A percentile compares a stretch with the other conserved stretches of the same genome.
These are phyloP conservation scores for Oncopodura yosiiana DNA, from an alignment of 1,140 invertebrate species.

Conservation along the genomic window DNA sequence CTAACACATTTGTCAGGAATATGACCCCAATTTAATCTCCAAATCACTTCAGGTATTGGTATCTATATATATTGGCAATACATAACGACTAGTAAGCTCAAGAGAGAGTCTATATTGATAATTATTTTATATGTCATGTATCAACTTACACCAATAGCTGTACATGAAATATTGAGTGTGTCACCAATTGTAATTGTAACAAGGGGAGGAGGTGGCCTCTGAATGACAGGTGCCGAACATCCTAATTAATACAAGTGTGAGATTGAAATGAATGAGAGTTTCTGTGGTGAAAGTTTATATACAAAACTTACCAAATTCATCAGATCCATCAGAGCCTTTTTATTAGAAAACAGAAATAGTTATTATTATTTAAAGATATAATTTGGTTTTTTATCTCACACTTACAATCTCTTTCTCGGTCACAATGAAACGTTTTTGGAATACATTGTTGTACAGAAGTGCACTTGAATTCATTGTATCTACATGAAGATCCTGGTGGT, in stretches of 20 bases:
- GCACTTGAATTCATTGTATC: conserved; percentile 74
- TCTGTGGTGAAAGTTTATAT: not conserved
- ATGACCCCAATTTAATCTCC: conserved; percentile 95
- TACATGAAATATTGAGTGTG: conserved; percentile 67
- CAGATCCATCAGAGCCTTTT: conserved; percentile 57
- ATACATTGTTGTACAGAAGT: conserved; percentile 70
- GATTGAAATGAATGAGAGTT: not conserved
- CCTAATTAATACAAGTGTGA: conserved; percentile 22
- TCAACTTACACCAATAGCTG: conserved; percentile 66
- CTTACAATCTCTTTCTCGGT: conserved; percentile 71
- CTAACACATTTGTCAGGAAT: conserved; percentile 73
- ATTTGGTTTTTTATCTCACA: not conserved
- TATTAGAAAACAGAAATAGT: not conserved
- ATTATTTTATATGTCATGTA: no score
- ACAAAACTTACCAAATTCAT: conserved; percentile 73
- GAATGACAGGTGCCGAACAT: conserved; percentile 54
- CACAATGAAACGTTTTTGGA: conserved; percentile 87
- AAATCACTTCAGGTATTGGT: conserved; percentile 82
- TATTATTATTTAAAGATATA: not conserved
- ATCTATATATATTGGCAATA: conserved; percentile 7
- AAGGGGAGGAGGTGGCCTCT: conserved; percentile 57
- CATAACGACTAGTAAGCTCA: not conserved
- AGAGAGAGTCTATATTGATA: not conserved
- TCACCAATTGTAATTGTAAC: conserved; percentile 59
- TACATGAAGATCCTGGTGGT: conserved; percentile 55